Conservation (phyloP, 2,888 invertebrate species). For the Lasioglossum leucozonium region DNA sequence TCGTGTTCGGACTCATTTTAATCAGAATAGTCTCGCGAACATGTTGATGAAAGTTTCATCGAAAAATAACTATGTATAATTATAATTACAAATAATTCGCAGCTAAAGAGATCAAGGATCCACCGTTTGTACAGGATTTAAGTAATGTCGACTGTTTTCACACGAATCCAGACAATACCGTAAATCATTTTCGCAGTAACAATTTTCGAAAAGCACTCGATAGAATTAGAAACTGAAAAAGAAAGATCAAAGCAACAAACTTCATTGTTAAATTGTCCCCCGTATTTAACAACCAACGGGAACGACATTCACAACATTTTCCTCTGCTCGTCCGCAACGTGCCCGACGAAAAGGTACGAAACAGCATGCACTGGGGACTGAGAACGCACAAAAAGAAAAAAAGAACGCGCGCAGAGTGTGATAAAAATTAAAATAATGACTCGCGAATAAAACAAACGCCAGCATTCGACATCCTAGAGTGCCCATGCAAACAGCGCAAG, state of each 20-base stretch:
- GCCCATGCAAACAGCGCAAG: not conserved
- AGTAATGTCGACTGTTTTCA: not conserved
- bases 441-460: not conserved
- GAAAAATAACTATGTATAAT: not conserved
- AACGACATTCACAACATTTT: not conserved
- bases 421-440: slow-evolving; percentile 1
- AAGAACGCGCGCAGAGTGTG: too few species aligned
- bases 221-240: not conserved
- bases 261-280: not conserved
- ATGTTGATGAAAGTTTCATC: not conserved
- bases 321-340: not conserved
- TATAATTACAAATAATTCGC: too few species aligned
- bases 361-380: not conserved
- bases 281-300: not conserved
- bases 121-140: too few species aligned
- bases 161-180: not conserved
- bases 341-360: not conserved
- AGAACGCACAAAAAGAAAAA: not conserved
- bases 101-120: too few species aligned
- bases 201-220: not conserved
- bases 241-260: not conserved
- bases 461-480: not conserved
- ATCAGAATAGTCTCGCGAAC: not conserved
- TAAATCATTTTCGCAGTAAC: not conserved
- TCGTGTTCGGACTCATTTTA: not conserved